phyloP scores from a whole-genome alignment of 2,888 invertebrate genomes.

The Thymelicus sylvestris region DNA sequence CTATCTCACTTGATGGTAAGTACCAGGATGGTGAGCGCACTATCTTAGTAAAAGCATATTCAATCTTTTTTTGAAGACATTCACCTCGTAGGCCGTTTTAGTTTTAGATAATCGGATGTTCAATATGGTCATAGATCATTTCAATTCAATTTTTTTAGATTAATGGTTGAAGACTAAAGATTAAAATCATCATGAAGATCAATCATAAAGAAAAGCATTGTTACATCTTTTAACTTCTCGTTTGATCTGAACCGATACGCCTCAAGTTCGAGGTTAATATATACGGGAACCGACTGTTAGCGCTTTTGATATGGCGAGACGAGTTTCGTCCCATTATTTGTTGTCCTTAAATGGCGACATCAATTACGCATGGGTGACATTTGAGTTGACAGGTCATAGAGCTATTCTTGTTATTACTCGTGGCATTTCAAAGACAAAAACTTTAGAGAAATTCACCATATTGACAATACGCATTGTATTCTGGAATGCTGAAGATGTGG shows the following conservation, averaged over 20 bases:
- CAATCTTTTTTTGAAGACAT: no score
- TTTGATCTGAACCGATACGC: constrained; percentile 25
- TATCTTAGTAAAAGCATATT: no score
- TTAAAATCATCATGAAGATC: no score
- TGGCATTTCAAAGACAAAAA: constrained; percentile 10
- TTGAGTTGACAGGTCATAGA: constrained; percentile 48
- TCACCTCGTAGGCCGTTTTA: no score
- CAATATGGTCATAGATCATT: no score
- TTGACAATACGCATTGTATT: constrained; percentile 6
- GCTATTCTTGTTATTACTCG: constrained; percentile 18
- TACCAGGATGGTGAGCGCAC: no score
- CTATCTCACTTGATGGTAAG: no score
- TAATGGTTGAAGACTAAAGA: no score
- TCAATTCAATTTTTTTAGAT: no score
- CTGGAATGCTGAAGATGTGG: constrained; percentile 14
- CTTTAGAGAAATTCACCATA: constrained; percentile 11
- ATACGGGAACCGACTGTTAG: constrained; percentile 45
- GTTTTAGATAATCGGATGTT: no score
- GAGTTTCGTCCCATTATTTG: constrained; percentile 43
- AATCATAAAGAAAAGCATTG: no score
- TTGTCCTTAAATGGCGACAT: constrained; percentile 50
- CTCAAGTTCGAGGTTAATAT: constrained; percentile 45
- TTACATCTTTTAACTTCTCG: not conserved
- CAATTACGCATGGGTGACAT: constrained; percentile 53
- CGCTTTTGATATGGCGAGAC: constrained; percentile 46